Base-by-base conservation (phyloP, 2,888 invertebrate species). In the Cheilosia scutellata region DNA sequence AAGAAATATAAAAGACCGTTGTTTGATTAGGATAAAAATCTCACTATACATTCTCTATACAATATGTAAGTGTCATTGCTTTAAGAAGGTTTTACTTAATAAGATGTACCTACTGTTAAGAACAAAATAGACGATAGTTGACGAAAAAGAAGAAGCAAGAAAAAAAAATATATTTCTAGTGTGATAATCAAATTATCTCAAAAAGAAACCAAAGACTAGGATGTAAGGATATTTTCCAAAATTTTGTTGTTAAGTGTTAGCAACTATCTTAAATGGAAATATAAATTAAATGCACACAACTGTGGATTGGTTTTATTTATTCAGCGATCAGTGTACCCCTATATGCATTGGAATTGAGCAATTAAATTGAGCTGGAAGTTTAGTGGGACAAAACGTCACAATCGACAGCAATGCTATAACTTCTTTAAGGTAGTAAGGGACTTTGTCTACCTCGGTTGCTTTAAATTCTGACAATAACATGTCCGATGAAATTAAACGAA, bases 161-260 rank as follows among this genome's bases (percentile, higher is more conserved):
- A 11, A 51, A 27, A 58, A 51, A 5, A 0, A 29, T n/a, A 29
- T 11, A 42, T 29, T 78, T 70, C 37, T 29, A 74, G 74, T 44
- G 62, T 53, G 49, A 70, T 68, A 74, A 74, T 53, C 49, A 33
- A 42, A 77, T 79, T 79, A 84, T 84, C 84, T 79, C 75, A 79
- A 53, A 44, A 63, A 53, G 42, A 33, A 75, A 84, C 84, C 84
- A 84, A 84, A 84, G 79, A 84, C 75, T 79, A 84, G 71, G 60
- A 63, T 60, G 11, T 84, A 70, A 84, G 75, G 55, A 71, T 70
- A 60, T 47, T 29, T 55, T 47, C 42, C 40, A 53, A 53, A 47
- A 51, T 37, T 27, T 66, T 27, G 58, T 51, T 63, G 74, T 65
- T 63, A 44, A 62, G 40, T 65, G 57, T 63, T 33, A 55, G 65